Conservation (phyloP, 2,797 vertebrate genomes). For the Setipinna tenuifilis region DNA sequence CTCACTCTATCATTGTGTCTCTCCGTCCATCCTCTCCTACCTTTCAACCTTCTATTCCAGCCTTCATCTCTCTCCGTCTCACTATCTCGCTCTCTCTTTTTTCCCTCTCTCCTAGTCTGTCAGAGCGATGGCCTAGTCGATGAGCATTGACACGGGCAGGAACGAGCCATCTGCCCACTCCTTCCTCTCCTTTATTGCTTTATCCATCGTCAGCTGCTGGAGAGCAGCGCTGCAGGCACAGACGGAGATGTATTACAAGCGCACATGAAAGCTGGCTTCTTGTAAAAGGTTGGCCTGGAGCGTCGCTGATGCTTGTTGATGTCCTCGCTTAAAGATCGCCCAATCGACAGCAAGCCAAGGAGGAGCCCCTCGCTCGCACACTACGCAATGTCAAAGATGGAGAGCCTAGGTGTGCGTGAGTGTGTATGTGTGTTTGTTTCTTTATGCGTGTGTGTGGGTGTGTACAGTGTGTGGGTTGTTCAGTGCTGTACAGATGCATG, state of each 20-base stretch:
- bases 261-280: constrained; percentile 46
- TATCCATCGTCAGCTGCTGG: constrained; percentile 46
- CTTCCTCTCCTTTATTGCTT: constrained; percentile 45
- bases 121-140: constrained; percentile 33
- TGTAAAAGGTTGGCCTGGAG: constrained; percentile 36
- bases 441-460: background rate
- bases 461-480: background rate
- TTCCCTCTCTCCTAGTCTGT: background rate
- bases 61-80: background rate
- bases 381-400: background rate
- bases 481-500: constrained; percentile 53
- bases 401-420: background rate
- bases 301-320: constrained; percentile 36
- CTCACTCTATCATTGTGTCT: background rate
- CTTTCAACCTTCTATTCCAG: background rate
- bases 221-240: constrained; percentile 42
- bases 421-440: too few species aligned
- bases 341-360: constrained; percentile 34
- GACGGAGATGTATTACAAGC: constrained; percentile 44
- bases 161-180: constrained; percentile 28
- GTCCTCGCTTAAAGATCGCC: constrained; percentile 37
- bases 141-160: constrained; percentile 46
- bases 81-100: too few species aligned
- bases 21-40: background rate
- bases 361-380: background rate